Base-by-base conservation (phyloP, 2,113 vertebrate genomes). In the Ciconia stormi region DNA sequence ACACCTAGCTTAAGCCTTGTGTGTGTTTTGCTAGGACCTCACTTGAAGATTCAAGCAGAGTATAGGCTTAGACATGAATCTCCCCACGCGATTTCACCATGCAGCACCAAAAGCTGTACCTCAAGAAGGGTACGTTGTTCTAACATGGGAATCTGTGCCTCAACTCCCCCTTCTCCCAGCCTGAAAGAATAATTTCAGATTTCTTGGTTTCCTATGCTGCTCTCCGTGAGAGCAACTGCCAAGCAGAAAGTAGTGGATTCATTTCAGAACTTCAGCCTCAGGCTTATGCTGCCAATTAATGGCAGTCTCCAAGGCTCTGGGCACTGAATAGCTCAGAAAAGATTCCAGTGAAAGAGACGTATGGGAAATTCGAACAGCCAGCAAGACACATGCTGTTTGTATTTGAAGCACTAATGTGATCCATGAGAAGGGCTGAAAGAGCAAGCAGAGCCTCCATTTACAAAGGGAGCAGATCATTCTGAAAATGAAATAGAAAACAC, bases 391-490 rank as follows among this genome's bases (percentile, higher is more conserved):
- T 5, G 50, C 85, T 92, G 92, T 46, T 84, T 83, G 86, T 69
- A 32, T 84, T 89, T 92, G 76, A 80, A 83, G 80, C 90, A 78
- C 82, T 84, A 76, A 92, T 36, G 21, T n/a, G 72, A 92, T 73
- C 85, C 92, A 82, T 25, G n/a, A 90, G 66, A 86, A 86, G 59
- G 69, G 72, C 63, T 91, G 63, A 82, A 81, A 89, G 87, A 94
- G 79, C 67, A 84, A 78, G 76, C 58, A 66, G 71, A 74, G 38
- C 30, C 58, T 87, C 78, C 50, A 29, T 13, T 84, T 47, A 83
- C 4, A 2, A 77, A 90, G 13, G 67, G 55, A 89, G 59, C 38
- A 89, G 46, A 90, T 65, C 25, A 70, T 32, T 82, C 70, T 80
- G 52, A 90, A 92, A 92, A 76, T 38, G 82, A 74, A 89, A 90